Evolutionary conservation across 2,888 invertebrate genomes (phyloP).

Genomic region (Leptura quadrifasciata): DNA sequence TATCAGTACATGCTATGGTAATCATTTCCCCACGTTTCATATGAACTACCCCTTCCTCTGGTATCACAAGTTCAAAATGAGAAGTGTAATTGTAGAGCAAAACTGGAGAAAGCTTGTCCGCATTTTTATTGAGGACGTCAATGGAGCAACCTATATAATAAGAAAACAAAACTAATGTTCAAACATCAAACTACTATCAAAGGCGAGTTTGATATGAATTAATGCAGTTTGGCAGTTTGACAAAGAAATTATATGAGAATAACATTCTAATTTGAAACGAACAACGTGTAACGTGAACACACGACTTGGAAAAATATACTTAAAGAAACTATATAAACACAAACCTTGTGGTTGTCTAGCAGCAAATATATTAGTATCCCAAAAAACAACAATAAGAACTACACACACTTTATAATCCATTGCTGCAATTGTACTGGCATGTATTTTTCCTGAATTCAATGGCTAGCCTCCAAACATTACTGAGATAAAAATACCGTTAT

Average conservation of each 20-base stretch:
- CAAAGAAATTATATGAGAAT: too few species aligned
- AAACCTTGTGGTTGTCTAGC: neutral
- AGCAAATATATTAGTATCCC: neutral
- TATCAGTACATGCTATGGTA: conserved; percentile 63
- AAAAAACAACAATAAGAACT: neutral
- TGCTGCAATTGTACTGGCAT: neutral
- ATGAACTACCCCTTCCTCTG: conserved; percentile 59
- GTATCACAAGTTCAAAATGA: conserved; percentile 59
- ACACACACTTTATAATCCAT: neutral
- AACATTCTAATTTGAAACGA: too few species aligned
- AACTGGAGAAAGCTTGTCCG: conserved; percentile 60
- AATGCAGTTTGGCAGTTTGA: too few species aligned
- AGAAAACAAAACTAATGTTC: too few species aligned
- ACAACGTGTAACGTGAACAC: too few species aligned
- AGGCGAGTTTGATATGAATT: too few species aligned
- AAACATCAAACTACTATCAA: too few species aligned
- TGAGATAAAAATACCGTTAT: neutral
- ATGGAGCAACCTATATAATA: conserved; percentile 50
- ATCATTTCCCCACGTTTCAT: conserved; percentile 60
- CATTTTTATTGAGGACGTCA: conserved; percentile 39
- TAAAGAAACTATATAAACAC: neutral
- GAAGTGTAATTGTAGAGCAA: conserved; percentile 58
- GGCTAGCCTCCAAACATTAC: neutral
- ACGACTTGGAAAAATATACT: too few species aligned
- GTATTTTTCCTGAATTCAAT: neutral